A percentile compares a stretch with the other conserved stretches of the same genome.
Evolutionary conservation across 2,888 invertebrate species (phyloP).

Genomic region (Petrophora chlorosata): DNA sequence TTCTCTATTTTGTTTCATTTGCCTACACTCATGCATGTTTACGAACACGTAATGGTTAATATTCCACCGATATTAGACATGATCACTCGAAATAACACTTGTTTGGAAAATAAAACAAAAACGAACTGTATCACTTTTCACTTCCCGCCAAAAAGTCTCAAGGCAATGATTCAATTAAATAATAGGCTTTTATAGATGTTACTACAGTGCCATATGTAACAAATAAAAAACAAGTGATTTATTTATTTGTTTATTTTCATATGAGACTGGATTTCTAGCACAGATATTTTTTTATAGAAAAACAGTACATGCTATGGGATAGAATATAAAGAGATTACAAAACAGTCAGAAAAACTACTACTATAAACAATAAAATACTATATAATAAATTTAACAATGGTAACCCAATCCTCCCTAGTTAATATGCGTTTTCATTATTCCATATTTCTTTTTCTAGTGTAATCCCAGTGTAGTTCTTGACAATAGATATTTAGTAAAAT

Average conservation of each 20-base stretch:
- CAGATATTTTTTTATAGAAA: conserved; percentile 68
- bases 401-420: conserved; percentile 33
- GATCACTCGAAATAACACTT: too few species aligned
- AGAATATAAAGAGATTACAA: conserved; percentile 71
- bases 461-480: too few species aligned
- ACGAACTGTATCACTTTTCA: too few species aligned
- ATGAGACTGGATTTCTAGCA: conserved; percentile 72
- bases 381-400: conserved; percentile 11
- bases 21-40: too few species aligned
- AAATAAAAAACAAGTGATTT: conserved; percentile 37
- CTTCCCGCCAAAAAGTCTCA: too few species aligned
- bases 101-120: too few species aligned
- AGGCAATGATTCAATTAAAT: background rate
- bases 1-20: too few species aligned
- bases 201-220: conserved; percentile 14
- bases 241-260: conserved; percentile 42
- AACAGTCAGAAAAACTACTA: conserved; percentile 69
- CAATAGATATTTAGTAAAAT: too few species aligned
- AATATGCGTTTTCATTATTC: too few species aligned
- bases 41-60: too few species aligned
- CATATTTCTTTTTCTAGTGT: too few species aligned
- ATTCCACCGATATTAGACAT: too few species aligned
- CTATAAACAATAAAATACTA: conserved; percentile 43
- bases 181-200: background rate
- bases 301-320: conserved; percentile 76